phyloP scores from a whole-genome alignment of 2,113 vertebrate genomes.

The Reinhardtius hippoglossoides region DNA sequence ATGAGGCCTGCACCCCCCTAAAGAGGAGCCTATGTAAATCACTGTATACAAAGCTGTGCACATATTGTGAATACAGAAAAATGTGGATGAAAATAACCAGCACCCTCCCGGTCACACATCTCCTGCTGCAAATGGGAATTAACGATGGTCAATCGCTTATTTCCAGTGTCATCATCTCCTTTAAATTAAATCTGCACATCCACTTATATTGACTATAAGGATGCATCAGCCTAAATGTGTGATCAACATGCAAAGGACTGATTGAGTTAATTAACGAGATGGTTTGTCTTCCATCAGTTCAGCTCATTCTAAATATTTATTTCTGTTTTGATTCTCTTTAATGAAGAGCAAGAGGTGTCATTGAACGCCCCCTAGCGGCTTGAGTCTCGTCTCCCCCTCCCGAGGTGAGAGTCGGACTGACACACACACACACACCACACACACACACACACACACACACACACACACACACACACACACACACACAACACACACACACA shows the following conservation, averaged over 20 bases:
- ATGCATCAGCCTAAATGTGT: not conserved
- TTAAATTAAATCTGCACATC: too few relatives aligned
- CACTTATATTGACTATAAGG: not conserved
- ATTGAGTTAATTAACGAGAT: too few relatives aligned
- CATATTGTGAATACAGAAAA: not conserved
- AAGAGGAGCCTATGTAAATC: too few relatives aligned
- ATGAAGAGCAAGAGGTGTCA: constrained; percentile 27
- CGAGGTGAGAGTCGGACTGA: constrained; percentile 17
- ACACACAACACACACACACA: not conserved
- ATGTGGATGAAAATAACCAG: not conserved
- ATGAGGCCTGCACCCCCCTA: too few relatives aligned
- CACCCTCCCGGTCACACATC: not conserved
- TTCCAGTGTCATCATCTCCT: too few relatives aligned
- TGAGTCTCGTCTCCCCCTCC: not conserved
- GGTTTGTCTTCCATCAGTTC: not conserved
- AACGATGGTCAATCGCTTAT: not conserved
- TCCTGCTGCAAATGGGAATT: not conserved
- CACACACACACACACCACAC: constrained; percentile 10
- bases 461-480: not conserved
- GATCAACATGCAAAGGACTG: not conserved
- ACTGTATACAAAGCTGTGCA: not conserved
- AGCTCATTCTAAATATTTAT: constrained; percentile 22
- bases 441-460: constrained; percentile 3
- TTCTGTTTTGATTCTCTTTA: constrained; percentile 9
- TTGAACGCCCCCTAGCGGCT: constrained; percentile 75